A percentile compares a stretch with the other conserved stretches of the same genome.
phyloP scores from a whole-genome alignment of 2,888 invertebrate species.

The Oligia strigilis region DNA sequence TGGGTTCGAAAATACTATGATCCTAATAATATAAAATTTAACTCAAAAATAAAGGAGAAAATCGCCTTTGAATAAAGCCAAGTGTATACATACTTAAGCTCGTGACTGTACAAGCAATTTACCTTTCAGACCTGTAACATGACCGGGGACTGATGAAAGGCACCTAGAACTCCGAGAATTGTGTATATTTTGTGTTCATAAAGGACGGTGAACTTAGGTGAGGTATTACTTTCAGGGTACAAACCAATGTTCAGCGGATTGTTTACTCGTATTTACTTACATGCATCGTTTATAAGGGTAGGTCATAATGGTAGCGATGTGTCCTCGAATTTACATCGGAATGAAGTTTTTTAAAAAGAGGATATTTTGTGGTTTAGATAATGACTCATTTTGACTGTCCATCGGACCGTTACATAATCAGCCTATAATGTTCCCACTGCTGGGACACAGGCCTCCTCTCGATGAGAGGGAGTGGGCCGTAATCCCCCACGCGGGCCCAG shows the following conservation, averaged over 20 bases:
- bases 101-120: background rate
- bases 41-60: no score
- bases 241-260: slow-evolving; percentile 40
- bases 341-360: background rate
- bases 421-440: no score
- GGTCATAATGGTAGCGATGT: background rate
- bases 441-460: no score
- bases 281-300: slow-evolving; percentile 25
- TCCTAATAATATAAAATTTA: no score
- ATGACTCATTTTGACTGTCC: background rate
- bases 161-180: background rate
- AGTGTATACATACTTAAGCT: no score
- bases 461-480: no score
- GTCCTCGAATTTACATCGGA: background rate
- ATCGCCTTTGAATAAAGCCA: no score
- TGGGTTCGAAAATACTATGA: no score
- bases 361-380: background rate
- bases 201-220: background rate
- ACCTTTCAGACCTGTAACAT: slow-evolving; percentile 2
- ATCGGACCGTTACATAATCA: no score
- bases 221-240: slow-evolving; percentile 12
- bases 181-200: slow-evolving; percentile 2
- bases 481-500: no score
- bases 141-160: background rate
- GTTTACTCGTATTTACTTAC: slow-evolving; percentile 37